Evolutionary conservation across 2,113 vertebrate species (phyloP).

Genomic region (Thunnus maccoyii): DNA sequence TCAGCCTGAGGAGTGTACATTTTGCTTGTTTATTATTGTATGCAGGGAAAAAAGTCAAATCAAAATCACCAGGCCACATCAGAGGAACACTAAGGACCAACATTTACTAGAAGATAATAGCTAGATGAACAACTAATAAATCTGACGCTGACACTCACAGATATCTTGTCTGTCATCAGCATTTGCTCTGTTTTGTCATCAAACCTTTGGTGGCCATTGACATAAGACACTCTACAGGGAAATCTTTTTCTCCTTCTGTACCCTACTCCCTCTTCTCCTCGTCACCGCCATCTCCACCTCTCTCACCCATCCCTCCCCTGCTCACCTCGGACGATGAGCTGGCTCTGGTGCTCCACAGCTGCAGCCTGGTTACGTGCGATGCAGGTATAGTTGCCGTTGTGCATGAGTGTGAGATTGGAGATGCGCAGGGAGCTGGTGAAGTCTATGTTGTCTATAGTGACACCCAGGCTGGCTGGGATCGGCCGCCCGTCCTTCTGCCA

Average conservation of each 20-base stretch:
- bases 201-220: background rate
- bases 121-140: too few relatives aligned
- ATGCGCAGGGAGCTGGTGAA: slow-evolving; percentile 97
- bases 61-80: too few relatives aligned
- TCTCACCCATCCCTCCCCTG: background rate
- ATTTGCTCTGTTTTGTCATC: background rate
- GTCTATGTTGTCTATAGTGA: slow-evolving; percentile 98
- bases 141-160: too few relatives aligned
- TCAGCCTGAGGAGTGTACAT: too few relatives aligned
- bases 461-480: slow-evolving; percentile 94
- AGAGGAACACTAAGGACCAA: too few relatives aligned
- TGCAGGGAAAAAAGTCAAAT: too few relatives aligned
- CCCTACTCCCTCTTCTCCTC: too few relatives aligned
- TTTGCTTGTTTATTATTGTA: too few relatives aligned
- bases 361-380: slow-evolving; percentile 96
- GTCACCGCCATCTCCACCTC: too few relatives aligned
- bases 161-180: too few relatives aligned
- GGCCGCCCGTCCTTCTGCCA: slow-evolving; percentile 98
- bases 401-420: slow-evolving; percentile 96
- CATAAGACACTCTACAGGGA: background rate
- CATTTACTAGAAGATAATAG: too few relatives aligned
- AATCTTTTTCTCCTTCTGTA: background rate
- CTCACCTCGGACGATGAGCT: slow-evolving; percentile 95
- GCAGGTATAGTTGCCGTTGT: slow-evolving; percentile 98
- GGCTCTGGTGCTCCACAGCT: slow-evolving; percentile 95